A percentile compares a stretch with the other conserved stretches of the same genome.
These are phyloP conservation scores for Numida meleagris DNA, from an alignment of 2,113 vertebrate genomes.

Conservation along the genomic window DNA sequence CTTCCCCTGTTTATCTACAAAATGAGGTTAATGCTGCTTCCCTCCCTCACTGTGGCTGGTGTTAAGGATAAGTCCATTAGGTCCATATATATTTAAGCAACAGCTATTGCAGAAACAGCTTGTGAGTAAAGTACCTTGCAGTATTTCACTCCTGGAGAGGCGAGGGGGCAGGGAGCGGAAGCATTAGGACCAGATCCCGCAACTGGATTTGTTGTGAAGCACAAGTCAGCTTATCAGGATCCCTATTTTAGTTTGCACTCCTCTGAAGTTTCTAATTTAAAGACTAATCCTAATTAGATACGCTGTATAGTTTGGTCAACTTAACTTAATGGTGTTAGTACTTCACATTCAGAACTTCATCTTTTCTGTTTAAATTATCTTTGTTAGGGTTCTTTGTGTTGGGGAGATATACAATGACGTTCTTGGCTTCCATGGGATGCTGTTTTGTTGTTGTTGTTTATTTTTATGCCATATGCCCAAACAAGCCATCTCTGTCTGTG, in stretches of 20 bases:
- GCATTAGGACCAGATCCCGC: constrained; percentile 50
- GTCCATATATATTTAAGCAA: constrained; percentile 49
- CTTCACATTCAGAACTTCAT: background rate
- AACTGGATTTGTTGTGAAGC: constrained; percentile 49
- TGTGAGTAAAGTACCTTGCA: background rate
- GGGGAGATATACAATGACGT: background rate
- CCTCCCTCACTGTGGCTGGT: background rate
- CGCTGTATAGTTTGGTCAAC: background rate
- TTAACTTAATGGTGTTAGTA: background rate
- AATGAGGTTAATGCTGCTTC: constrained; percentile 61
- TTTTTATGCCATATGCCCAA: background rate
- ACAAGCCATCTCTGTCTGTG: rapidly evolving
- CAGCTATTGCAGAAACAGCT: constrained; percentile 53
- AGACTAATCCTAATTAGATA: constrained; percentile 47
- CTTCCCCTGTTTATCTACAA: constrained; percentile 47
- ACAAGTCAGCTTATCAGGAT: constrained; percentile 55
- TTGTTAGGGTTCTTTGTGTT: background rate
- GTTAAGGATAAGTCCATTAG: constrained; percentile 69
- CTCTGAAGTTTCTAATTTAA: constrained; percentile 48
- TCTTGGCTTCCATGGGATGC: background rate
- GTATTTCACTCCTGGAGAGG: constrained; percentile 19
- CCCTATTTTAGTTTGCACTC: constrained; percentile 41
- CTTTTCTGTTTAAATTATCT: background rate
- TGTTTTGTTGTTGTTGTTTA: no score
- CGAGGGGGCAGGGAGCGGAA: constrained; percentile 42